Evolutionary conservation across 2,113 vertebrate genomes (phyloP).

Genomic region (Elgaria multicarinata): DNA sequence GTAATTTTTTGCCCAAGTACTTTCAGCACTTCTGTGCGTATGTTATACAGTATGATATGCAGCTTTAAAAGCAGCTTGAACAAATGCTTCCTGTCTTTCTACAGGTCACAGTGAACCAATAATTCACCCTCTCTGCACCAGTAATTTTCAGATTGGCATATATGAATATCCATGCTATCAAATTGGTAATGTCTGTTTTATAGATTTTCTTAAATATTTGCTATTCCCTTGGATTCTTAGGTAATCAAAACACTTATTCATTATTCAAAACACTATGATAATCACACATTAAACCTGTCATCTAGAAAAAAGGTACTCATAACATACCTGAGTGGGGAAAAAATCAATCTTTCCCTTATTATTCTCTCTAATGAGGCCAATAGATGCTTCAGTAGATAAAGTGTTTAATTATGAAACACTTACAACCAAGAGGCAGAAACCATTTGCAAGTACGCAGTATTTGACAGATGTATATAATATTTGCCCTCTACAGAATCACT

Average conservation of each 20-base stretch:
- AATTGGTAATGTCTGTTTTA: background rate
- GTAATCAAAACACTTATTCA: background rate
- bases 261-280: background rate
- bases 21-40: too few relatives aligned
- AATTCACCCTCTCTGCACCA: background rate
- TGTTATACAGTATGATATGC: background rate
- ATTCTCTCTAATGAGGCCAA: background rate
- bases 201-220: background rate
- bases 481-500: conserved; percentile 25
- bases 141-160: background rate
- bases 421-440: background rate
- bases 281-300: background rate
- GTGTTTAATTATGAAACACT: background rate
- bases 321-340: background rate
- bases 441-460: background rate
- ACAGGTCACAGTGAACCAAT: background rate
- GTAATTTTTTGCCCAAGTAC: background rate
- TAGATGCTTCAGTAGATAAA: background rate
- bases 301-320: background rate
- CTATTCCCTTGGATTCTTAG: background rate
- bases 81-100: background rate
- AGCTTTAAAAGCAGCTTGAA: background rate
- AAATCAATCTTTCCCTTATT: background rate
- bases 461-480: conserved; percentile 51
- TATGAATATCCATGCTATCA: background rate